These are phyloP conservation scores for Micromussa lordhowensis DNA, from an alignment of 92 coral and sea anemone genomes.

Conservation along the genomic window DNA sequence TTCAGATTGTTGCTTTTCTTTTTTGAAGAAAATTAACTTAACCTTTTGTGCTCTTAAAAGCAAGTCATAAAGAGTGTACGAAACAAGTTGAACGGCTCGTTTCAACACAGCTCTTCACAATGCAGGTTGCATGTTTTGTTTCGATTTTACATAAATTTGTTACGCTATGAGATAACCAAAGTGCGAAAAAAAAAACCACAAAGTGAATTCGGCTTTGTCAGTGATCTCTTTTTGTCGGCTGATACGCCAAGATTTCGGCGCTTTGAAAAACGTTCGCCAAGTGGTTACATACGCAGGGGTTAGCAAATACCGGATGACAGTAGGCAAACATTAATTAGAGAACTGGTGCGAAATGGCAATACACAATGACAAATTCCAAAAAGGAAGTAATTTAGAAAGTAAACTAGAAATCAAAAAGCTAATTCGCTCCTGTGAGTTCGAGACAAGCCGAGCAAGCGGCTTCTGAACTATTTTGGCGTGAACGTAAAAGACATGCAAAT, in stretches of 20 bases:
- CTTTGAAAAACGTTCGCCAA: slow-evolving; percentile 18
- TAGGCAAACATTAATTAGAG: slow-evolving; percentile 49
- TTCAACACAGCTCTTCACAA: background rate
- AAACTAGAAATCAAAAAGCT: slow-evolving; percentile 54
- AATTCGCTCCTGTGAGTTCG: slow-evolving; percentile 39
- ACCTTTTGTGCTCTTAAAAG: background rate
- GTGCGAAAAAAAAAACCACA: background rate
- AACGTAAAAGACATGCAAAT: background rate
- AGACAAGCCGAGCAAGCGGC: slow-evolving; percentile 26
- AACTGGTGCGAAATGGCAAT: slow-evolving; percentile 50
- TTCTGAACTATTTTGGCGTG: background rate
- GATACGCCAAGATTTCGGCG: slow-evolving; percentile 24
- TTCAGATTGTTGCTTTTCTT: slow-evolving; percentile 1
- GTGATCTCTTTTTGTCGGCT: slow-evolving; percentile 21
- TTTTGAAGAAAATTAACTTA: background rate
- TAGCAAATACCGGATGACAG: slow-evolving; percentile 45
- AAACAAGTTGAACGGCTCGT: slow-evolving; percentile 7
- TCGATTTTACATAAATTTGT: slow-evolving; percentile 21
- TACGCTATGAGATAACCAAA: background rate
- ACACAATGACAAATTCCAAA: slow-evolving; percentile 50
- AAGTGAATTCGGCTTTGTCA: slow-evolving; percentile 2
- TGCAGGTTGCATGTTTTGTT: slow-evolving; percentile 17
- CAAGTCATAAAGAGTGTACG: background rate
- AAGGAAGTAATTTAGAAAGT: slow-evolving; percentile 62
- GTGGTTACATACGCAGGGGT: slow-evolving; percentile 24